These are phyloP conservation scores for Rhinopomastus cyanomelas DNA, from an alignment of 2,113 vertebrate genomes.

Conservation along the genomic window DNA sequence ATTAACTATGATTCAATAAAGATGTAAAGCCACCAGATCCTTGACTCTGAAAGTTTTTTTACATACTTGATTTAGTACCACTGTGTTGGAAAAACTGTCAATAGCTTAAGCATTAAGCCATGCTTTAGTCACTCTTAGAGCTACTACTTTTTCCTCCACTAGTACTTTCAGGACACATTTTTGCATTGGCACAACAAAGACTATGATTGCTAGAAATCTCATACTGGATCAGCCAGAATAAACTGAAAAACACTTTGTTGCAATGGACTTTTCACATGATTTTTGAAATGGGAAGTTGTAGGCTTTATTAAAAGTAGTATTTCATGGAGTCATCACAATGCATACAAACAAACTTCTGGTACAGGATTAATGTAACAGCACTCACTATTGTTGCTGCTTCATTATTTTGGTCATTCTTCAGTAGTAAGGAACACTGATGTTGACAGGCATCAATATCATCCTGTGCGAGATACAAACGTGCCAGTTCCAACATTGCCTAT, in stretches of 20 bases:
- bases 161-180: neutral
- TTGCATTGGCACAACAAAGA: neutral
- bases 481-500: slow-evolving; percentile 94
- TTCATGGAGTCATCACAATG: neutral
- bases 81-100: neutral
- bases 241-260: neutral
- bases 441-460: slow-evolving; percentile 88
- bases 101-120: too few relatives aligned
- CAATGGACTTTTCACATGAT: neutral
- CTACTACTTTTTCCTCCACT: neutral
- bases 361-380: neutral
- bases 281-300: neutral
- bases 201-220: neutral
- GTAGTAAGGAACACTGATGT: slow-evolving; percentile 85
- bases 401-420: slow-evolving; percentile 90
- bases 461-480: slow-evolving; percentile 87
- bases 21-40: neutral
- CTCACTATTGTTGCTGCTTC: slow-evolving; percentile 87
- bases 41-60: neutral
- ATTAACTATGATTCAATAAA: neutral
- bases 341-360: neutral
- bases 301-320: neutral
- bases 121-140: neutral
- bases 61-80: neutral
- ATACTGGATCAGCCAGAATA: neutral